A percentile compares a stretch with the other conserved stretches of the same genome.
Evolutionary conservation across 92 coral and sea anemone species (phyloP).

Genomic region (Muricea muricata): DNA sequence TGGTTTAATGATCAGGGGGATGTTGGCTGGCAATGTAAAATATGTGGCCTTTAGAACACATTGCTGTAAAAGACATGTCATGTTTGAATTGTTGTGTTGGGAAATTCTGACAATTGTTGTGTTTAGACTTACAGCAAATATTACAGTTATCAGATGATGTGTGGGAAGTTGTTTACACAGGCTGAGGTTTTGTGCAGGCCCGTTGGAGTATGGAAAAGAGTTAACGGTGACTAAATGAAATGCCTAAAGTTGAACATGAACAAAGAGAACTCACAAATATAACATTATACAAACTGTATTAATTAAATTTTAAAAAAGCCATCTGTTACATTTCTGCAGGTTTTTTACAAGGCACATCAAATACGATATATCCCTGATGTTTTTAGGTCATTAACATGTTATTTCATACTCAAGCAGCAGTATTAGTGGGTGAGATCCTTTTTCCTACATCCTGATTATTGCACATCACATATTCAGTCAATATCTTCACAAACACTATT

Average conservation of each 20-base stretch:
- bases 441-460: not conserved
- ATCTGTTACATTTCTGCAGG: not conserved
- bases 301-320: not conserved
- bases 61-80: no score
- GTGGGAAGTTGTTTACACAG: no score
- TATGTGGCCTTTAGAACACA: no score
- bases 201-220: no score
- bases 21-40: conserved; percentile 57
- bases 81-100: no score
- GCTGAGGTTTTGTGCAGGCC: no score
- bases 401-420: no score
- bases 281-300: not conserved
- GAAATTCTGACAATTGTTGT: conserved; percentile 2
- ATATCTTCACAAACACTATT: not conserved
- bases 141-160: no score
- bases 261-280: not conserved
- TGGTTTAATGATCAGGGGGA: conserved; percentile 62
- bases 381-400: no score
- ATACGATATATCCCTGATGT: not conserved
- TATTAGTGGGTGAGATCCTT: not conserved
- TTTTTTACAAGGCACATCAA: not conserved
- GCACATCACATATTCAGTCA: not conserved
- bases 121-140: no score
- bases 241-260: not conserved
- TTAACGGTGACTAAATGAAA: not conserved